Conservation (phyloP, 2,797 vertebrate species). For the Gymnothorax javanicus region DNA sequence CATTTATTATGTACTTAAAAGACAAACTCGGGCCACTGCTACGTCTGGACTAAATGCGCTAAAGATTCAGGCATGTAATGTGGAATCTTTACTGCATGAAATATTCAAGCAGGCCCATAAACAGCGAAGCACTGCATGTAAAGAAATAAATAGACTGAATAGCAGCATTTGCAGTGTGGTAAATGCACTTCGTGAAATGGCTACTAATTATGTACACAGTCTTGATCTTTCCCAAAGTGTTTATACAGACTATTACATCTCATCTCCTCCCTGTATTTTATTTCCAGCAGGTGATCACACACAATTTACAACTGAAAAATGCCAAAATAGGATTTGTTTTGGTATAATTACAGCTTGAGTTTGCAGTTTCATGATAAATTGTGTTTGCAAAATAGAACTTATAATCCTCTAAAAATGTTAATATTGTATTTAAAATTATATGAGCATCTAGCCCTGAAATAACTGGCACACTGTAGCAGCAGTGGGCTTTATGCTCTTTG, state of each 20-base stretch:
- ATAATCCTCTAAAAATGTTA: no score
- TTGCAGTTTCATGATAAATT: background rate
- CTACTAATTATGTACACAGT: background rate
- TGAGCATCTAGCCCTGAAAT: background rate
- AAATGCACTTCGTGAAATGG: background rate
- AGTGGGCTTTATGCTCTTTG: background rate
- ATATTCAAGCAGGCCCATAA: background rate
- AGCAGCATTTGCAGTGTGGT: background rate
- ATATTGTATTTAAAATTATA: background rate
- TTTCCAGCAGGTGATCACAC: background rate
- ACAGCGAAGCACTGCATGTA: background rate
- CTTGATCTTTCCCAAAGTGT: background rate
- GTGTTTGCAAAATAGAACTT: background rate
- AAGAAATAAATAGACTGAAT: background rate
- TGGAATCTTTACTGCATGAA: background rate
- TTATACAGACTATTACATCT: background rate
- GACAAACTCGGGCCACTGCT: background rate
- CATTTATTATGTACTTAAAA: background rate
- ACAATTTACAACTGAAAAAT: background rate
- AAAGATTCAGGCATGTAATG: background rate
- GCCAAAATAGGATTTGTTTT: background rate
- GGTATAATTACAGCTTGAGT: background rate
- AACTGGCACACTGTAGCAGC: background rate
- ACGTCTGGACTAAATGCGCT: background rate
- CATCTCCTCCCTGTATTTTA: background rate